phyloP scores from a whole-genome alignment of 53 echinoderm and acorn worm species.

The Luidia sarsii region DNA sequence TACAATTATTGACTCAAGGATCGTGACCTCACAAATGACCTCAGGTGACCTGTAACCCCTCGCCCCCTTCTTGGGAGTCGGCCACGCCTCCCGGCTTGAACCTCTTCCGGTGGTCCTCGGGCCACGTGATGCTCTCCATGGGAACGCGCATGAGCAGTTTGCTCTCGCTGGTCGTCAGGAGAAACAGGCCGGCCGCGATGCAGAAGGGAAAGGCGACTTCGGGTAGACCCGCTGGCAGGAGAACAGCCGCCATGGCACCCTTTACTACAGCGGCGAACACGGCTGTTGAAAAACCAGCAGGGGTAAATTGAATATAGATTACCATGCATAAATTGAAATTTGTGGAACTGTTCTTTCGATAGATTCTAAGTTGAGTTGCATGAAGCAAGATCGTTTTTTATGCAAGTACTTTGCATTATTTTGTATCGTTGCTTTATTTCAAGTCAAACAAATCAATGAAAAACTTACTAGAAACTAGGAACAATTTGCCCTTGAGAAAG shows the following conservation, averaged over 20 bases:
- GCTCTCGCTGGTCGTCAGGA: slow-evolving; percentile 67
- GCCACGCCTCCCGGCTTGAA: slow-evolving; percentile 47
- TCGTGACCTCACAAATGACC: no score
- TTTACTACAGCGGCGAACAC: slow-evolving; percentile 63
- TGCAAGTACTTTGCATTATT: no score
- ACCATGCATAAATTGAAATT: no score
- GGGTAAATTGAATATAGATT: background rate
- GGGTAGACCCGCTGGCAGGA: slow-evolving; percentile 47
- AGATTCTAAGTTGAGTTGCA: no score
- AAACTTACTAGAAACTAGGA: no score
- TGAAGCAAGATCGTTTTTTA: no score
- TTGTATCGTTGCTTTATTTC: no score
- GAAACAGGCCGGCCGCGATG: slow-evolving; percentile 64
- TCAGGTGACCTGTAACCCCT: slow-evolving; percentile 23
- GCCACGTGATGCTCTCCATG: slow-evolving; percentile 74
- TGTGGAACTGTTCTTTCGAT: no score
- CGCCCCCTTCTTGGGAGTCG: slow-evolving; percentile 22
- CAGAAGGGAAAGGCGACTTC: slow-evolving; percentile 79
- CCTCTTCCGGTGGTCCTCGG: slow-evolving; percentile 71
- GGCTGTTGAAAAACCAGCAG: slow-evolving; percentile 43
- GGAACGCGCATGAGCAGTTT: slow-evolving; percentile 75
- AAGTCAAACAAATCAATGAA: no score
- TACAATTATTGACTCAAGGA: no score
- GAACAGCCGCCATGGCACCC: slow-evolving; percentile 60
- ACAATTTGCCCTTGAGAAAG: no score